Evolutionary conservation across 2,888 invertebrate genomes (phyloP).

Genomic region (Pristionchus arcanus): DNA sequence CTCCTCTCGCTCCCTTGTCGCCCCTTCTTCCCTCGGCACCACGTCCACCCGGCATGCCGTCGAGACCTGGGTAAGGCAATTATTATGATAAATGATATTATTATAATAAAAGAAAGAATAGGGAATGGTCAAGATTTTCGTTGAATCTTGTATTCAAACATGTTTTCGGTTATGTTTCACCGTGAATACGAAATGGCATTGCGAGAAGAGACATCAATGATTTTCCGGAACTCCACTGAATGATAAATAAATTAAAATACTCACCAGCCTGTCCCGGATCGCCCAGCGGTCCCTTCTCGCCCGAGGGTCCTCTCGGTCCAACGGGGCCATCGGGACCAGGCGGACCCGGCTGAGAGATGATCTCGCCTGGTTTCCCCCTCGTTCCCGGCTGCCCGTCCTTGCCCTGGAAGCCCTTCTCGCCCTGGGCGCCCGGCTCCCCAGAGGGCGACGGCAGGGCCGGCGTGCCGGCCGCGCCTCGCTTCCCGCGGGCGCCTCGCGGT

Average conservation of each 20-base stretch:
- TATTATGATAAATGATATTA: background rate
- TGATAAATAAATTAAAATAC: background rate
- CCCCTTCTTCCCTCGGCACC: slow-evolving; percentile 43
- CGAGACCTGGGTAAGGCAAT: background rate
- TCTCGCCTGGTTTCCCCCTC: slow-evolving; percentile 51
- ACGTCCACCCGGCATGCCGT: slow-evolving; percentile 36
- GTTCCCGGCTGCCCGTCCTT: slow-evolving; percentile 43
- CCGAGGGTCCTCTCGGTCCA: slow-evolving; percentile 49
- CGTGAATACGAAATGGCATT: background rate
- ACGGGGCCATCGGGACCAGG: slow-evolving; percentile 43
- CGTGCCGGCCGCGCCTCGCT: slow-evolving; percentile 30
- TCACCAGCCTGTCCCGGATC: slow-evolving; percentile 52
- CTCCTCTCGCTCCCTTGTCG: slow-evolving; percentile 47
- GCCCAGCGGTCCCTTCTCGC: slow-evolving; percentile 54
- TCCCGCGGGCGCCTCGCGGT: slow-evolving; percentile 21
- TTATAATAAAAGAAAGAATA: no score
- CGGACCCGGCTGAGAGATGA: slow-evolving; percentile 50
- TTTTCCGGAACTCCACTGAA: no score
- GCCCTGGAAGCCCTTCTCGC: slow-evolving; percentile 55
- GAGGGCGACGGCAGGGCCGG: slow-evolving; percentile 43
- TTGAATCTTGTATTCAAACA: no score
- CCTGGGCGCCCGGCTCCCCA: slow-evolving; percentile 49
- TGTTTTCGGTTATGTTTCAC: background rate
- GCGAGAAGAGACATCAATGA: no score
- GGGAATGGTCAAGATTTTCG: no score